Evolutionary conservation across 2,113 vertebrate species (phyloP).

Genomic region (Merops nubicus): DNA sequence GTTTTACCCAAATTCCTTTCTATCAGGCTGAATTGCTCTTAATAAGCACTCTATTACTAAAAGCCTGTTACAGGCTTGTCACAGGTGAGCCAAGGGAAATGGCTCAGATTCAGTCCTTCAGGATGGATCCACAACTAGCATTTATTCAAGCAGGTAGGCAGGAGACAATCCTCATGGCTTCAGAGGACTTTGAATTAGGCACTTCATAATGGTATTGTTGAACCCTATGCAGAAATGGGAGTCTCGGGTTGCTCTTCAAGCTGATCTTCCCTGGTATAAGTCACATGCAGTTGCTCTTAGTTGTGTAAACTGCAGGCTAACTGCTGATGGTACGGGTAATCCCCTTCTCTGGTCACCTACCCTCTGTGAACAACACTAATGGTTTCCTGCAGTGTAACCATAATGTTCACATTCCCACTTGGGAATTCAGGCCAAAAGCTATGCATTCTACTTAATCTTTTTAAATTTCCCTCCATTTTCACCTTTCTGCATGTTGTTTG

Average conservation of each 20-base stretch:
- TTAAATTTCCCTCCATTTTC: not conserved
- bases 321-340: not conserved
- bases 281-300: not conserved
- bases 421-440: not conserved
- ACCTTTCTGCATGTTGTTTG: not conserved
- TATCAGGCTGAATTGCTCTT: not conserved
- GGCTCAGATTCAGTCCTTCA: not conserved
- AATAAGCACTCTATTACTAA: not conserved
- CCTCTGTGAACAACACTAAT: not conserved
- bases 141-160: not conserved
- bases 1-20: not conserved
- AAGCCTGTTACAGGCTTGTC: not conserved
- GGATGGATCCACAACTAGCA: not conserved
- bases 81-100: not conserved
- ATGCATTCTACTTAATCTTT: not conserved
- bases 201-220: not conserved
- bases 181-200: not conserved
- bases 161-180: not conserved
- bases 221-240: not conserved
- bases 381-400: not conserved
- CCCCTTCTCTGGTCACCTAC: not conserved
- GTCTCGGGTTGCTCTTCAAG: not conserved
- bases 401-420: not conserved
- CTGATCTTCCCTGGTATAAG: not conserved
- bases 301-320: not conserved